Conservation (phyloP, 2,888 invertebrate species). For the Gasteruption jaculator region DNA sequence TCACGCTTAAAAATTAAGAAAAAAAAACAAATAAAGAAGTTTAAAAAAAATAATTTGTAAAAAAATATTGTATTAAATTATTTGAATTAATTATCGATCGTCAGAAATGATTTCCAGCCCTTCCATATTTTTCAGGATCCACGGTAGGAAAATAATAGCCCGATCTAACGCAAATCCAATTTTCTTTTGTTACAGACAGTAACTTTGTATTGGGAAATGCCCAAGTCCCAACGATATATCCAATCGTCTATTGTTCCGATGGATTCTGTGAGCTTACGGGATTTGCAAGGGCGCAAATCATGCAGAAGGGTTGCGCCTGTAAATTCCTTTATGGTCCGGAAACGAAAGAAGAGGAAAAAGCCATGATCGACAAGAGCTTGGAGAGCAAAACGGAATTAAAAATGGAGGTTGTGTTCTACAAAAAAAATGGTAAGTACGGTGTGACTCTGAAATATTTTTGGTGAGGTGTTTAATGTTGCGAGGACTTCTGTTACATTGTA, state of each 20-base stretch:
- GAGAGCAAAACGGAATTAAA: constrained; percentile 89
- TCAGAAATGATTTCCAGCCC: no score
- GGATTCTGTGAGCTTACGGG: constrained; percentile 95
- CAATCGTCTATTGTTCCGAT: constrained; percentile 95
- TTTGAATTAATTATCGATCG: no score
- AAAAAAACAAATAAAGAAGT: no score
- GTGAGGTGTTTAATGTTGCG: no score
- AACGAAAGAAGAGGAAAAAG: constrained; percentile 82
- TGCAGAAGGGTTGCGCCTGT: constrained; percentile 95
- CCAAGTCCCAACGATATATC: constrained; percentile 81
- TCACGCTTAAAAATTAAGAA: no score
- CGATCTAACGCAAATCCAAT: constrained; percentile 6
- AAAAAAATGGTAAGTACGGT: constrained; percentile 75
- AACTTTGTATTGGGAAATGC: constrained; percentile 96
- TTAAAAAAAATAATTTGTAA: no score
- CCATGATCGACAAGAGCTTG: constrained; percentile 84
- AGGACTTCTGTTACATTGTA: no score
- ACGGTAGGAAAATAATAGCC: no score
- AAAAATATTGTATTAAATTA: no score
- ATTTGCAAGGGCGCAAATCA: constrained; percentile 89
- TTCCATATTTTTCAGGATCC: no score
- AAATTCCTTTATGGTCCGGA: constrained; percentile 91
- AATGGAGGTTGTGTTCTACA: constrained; percentile 90
- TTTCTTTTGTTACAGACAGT: constrained; percentile 68
- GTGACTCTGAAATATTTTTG: no score